Base-by-base conservation (phyloP, 2,797 vertebrate genomes). In the Esox lucius region DNA sequence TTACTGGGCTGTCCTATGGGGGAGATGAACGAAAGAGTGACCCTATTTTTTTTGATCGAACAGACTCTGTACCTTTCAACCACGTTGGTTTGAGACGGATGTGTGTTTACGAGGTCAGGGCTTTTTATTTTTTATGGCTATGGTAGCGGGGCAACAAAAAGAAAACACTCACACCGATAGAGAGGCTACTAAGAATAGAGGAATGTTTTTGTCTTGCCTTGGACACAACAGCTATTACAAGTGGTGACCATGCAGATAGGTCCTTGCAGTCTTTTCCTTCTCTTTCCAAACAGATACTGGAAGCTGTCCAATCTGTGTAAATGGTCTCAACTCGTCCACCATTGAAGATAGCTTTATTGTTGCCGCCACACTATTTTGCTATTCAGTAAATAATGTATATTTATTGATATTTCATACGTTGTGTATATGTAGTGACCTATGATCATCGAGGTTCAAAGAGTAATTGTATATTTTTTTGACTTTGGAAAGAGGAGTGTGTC, bases 341-440 rank as follows among this genome's bases (percentile, higher is more conserved):
- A 74, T 87, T 81, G 69, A 83, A 73, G 78, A 84, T 78, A 85
- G 84, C 81, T 87, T 86, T 85, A 82, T 76, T 79, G 82, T 88
- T 78, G 76, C 79, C 78, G 81, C 81, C 75, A 74, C 83, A 88
- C 87, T 88, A 85, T 90, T 92, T 92, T 92, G 81, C 85, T 92
- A 87, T 86, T 87, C 74, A 85, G 84, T 88, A 85, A 86, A 91
- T 90, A 78, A 81, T 93, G 91, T 92, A 92, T 87, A 94, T 93
- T 93, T 93, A 91, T 93, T 92, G 90, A 91, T 91, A 89, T 91
- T 87, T 86, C 85, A 83, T 80, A 84, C 84, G 88, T 91, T 91
- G 91, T 93, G 92, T 92, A 92, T 85, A 85, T 89, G 88, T 93
- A 72, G 86, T 91, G 91, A 89, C 90, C 87, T 86, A 87, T 82